A percentile compares a stretch with the other conserved stretches of the same genome.
phyloP scores from a whole-genome alignment of 1,140 invertebrate species.

The Tetramorium alpestre region DNA sequence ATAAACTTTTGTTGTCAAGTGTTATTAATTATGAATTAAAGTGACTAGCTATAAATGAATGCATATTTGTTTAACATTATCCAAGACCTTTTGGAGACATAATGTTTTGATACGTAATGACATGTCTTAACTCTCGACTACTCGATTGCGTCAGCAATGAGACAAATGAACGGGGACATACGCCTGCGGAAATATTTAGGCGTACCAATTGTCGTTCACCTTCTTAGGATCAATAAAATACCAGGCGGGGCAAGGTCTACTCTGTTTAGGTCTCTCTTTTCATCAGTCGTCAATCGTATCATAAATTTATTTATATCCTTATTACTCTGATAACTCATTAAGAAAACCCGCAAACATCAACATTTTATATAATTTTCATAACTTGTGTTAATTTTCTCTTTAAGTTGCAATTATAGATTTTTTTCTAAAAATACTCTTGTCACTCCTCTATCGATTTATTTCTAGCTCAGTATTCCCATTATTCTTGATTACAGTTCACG shows the following conservation, averaged over 20 bases:
- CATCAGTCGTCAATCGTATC: neutral
- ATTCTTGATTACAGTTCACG: neutral
- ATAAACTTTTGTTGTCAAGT: too few species aligned
- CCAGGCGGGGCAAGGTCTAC: slow-evolving; percentile 75
- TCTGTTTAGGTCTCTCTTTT: slow-evolving; percentile 47
- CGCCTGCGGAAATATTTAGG: slow-evolving; percentile 76
- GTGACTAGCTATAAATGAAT: neutral
- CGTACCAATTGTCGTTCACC: slow-evolving; percentile 71
- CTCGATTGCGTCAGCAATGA: slow-evolving; percentile 27
- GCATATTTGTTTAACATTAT: neutral
- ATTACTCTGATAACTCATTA: neutral
- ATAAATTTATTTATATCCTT: neutral
- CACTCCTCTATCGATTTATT: neutral
- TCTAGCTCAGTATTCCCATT: neutral
- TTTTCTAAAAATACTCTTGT: neutral
- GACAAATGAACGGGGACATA: slow-evolving; percentile 54
- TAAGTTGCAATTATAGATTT: slow-evolving; percentile 4
- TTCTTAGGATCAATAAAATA: slow-evolving; percentile 80
- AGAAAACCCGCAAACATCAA: neutral
- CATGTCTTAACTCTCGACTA: neutral
- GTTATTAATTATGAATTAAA: neutral
- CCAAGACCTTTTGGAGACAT: neutral
- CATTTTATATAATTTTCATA: neutral
- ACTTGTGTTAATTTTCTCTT: neutral
- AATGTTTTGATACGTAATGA: neutral